These are phyloP conservation scores for Rhyzopertha dominica DNA, from an alignment of 1,140 invertebrate species.

Conservation along the genomic window DNA sequence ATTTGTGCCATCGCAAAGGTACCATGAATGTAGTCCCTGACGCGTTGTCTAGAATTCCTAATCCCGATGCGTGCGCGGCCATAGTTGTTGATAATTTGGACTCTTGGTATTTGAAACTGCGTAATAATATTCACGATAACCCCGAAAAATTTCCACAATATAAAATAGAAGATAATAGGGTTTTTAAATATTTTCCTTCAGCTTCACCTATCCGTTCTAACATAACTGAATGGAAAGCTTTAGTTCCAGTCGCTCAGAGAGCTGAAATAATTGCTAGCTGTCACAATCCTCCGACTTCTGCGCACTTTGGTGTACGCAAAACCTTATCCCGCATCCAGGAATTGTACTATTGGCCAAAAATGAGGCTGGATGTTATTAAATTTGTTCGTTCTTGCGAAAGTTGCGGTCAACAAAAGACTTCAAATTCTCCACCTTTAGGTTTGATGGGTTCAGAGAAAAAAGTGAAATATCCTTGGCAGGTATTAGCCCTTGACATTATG, in stretches of 20 bases:
- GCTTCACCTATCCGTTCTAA: not conserved
- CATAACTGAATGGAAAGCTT: not conserved
- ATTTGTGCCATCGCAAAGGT: too few species aligned
- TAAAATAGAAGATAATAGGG: too few species aligned
- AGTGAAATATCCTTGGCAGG: constrained; percentile 1
- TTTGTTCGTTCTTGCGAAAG: not conserved
- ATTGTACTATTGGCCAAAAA: constrained; percentile 9
- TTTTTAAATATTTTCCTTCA: too few species aligned
- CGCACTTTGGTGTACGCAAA: constrained; percentile 2
- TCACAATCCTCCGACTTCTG: not conserved
- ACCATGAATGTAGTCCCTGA: constrained; percentile 38
- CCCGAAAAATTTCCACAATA: too few species aligned
- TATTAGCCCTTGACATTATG: constrained; percentile 38
- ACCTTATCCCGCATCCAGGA: not conserved
- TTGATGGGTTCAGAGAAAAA: constrained; percentile 3
- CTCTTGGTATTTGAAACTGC: too few species aligned
- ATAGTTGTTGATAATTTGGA: too few species aligned
- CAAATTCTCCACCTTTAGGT: not conserved
- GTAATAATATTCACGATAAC: too few species aligned
- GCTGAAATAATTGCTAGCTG: not conserved
- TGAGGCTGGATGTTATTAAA: constrained; percentile 1
- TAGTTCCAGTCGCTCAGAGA: not conserved
- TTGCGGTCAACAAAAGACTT: not conserved
- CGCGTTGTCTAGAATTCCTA: constrained; percentile 34
- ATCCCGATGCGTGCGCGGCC: too few species aligned